phyloP scores from a whole-genome alignment of 2,888 invertebrate genomes.

The Dioctria linearis region DNA sequence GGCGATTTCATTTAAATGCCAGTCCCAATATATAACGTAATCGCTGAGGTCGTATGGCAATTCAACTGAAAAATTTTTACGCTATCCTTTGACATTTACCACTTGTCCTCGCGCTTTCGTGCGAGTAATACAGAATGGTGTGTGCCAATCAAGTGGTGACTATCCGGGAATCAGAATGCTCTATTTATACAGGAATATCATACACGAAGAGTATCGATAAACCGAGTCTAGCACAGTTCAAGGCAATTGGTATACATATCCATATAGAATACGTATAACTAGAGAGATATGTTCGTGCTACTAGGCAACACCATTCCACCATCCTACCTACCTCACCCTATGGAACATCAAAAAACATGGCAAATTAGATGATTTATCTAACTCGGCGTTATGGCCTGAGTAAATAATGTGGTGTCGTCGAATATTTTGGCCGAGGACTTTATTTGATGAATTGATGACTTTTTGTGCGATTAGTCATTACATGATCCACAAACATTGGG shows the following conservation, averaged over 20 bases:
- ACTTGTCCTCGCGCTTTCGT: constrained; percentile 40
- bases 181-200: not conserved
- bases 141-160: constrained; percentile 41
- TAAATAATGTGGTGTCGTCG: constrained; percentile 59
- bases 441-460: constrained; percentile 59
- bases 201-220: not conserved
- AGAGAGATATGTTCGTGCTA: too few species aligned
- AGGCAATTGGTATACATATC: constrained; percentile 7
- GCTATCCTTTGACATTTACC: constrained; percentile 44
- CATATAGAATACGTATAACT: constrained; percentile 9
- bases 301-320: not conserved
- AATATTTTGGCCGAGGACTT: constrained; percentile 56
- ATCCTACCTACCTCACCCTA: not conserved
- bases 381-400: constrained; percentile 42
- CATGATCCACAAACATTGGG: constrained; percentile 52
- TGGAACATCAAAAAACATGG: constrained; percentile 28
- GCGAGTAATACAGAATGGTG: constrained; percentile 43
- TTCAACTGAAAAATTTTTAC: constrained; percentile 47
- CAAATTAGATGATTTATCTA: constrained; percentile 59
- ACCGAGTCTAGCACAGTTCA: not conserved
- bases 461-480: constrained; percentile 58
- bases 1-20: constrained; percentile 46
- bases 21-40: constrained; percentile 22
- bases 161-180: not conserved
- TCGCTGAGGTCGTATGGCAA: constrained; percentile 41